These are phyloP conservation scores for Dromiciops gliroides DNA, from an alignment of 2,113 vertebrate species.

Conservation along the genomic window DNA sequence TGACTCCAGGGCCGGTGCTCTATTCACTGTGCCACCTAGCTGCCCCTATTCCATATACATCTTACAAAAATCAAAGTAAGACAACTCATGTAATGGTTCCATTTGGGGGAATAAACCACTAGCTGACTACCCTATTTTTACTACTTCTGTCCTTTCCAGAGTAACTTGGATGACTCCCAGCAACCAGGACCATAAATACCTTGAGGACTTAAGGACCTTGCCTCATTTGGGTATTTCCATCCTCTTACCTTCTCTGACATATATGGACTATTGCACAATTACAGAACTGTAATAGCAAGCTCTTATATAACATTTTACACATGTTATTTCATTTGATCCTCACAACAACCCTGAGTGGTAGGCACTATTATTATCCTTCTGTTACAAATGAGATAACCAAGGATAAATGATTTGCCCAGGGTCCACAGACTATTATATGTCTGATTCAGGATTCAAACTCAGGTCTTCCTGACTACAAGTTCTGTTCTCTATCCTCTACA, in stretches of 20 bases:
- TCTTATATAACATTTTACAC: background rate
- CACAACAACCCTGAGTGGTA: conserved; percentile 12
- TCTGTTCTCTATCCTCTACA: background rate
- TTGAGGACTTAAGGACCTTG: background rate
- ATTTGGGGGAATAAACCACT: background rate
- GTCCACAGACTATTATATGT: background rate
- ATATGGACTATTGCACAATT: background rate
- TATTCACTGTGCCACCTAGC: too few relatives aligned
- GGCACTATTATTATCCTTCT: background rate
- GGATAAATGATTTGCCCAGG: background rate
- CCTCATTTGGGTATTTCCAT: background rate
- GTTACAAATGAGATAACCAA: background rate
- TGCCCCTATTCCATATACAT: background rate
- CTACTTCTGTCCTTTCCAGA: background rate
- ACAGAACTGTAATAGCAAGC: background rate
- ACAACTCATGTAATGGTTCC: background rate
- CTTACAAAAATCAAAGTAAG: background rate
- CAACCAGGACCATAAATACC: background rate
- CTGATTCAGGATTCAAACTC: conserved; percentile 1
- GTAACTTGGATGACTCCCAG: background rate
- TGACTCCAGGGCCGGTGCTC: too few relatives aligned
- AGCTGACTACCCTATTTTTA: background rate
- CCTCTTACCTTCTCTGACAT: background rate
- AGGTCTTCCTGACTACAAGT: background rate
- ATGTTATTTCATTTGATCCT: background rate